Evolutionary conservation across 1,140 invertebrate species (phyloP), one percentile per base, ranked within the genome.

Genomic region (Bradynema listronoti): DNA sequence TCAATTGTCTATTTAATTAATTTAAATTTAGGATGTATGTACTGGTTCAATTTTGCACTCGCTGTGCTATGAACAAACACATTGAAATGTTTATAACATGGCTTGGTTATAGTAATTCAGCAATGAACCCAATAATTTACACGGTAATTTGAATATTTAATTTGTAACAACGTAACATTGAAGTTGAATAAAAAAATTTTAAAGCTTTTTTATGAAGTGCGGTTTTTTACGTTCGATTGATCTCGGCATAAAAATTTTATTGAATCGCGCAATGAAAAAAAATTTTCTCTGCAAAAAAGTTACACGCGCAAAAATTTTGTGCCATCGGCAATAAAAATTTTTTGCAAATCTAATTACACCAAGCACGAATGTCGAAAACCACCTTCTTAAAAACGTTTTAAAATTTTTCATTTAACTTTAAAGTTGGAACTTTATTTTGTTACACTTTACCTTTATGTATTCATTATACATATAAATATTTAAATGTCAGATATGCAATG

Each of bases 51-150:
- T 77, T 77, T 41, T 77, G 75, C 50, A 49, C 58, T 32, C 41
- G 56, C 22, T 77, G 74, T 53, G 52, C 58, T 29, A 45, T 74
- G 4, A 77, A 77, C 41, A 65, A 69, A 16, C 74, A 77, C 51
- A 72, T 77, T 19, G 74, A 77, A 61, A 78, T 78, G 77, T 78
- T 78, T 56, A 78, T 77, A 9, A 77, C 75, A 1, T 77, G 75
- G 75, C 52, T 78, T 9, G 77, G 75, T 1, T 77, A 77, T 56
- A 59, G 49, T 22, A 78, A 77, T 51, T 73, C 69, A 9, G 74
- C 72, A 19, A 76, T 78, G 75, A 77, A 78, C 57, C 75, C 76
- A 32, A 77, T 77, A 25, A 76, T 76, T 49, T 76, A 76, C 61
- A 75, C 75, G 32, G 75, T 76, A 52, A 47, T 24, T 22, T 50